phyloP scores from a whole-genome alignment of 2,888 invertebrate species.

The Protodeltote pygarga region DNA sequence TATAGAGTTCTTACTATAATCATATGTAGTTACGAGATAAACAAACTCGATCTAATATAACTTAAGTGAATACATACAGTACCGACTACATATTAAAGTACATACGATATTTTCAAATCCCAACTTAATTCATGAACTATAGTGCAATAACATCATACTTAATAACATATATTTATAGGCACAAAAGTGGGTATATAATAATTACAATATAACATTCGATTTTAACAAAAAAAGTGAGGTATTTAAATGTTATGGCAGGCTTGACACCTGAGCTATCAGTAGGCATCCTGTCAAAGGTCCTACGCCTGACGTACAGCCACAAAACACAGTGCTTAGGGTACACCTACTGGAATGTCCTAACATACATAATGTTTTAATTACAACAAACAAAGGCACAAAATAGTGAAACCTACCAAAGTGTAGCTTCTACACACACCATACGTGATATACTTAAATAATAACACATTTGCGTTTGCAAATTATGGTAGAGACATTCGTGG shows the following conservation, averaged over 20 bases:
- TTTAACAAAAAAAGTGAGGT: constrained; percentile 73
- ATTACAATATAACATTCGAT: constrained; percentile 69
- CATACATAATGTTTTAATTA: constrained; percentile 64
- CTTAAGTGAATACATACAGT: constrained; percentile 73
- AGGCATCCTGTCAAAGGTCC: constrained; percentile 7
- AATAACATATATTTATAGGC: constrained; percentile 78
- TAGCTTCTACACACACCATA: constrained; percentile 74
- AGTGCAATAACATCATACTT: constrained; percentile 74
- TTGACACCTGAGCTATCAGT: constrained; percentile 20
- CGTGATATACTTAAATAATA: constrained; percentile 68
- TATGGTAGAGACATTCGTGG: constrained; percentile 69
- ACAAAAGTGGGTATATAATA: constrained; percentile 78
- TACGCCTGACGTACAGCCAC: constrained; percentile 35
- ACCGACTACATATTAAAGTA: constrained; percentile 74
- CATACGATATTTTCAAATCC: constrained; percentile 72
- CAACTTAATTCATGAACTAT: constrained; percentile 74
- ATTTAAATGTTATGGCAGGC: constrained; percentile 42
- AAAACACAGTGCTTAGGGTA: constrained; percentile 68
- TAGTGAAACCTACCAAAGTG: constrained; percentile 72
- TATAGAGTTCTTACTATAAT: constrained; percentile 84
- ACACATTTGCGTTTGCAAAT: constrained; percentile 67
- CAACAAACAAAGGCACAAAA: constrained; percentile 84
- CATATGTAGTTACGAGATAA: constrained; percentile 78
- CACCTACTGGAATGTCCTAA: constrained; percentile 80
- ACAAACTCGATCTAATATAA: constrained; percentile 81